Conservation (phyloP, 2,113 vertebrate genomes). For the Dryoscopus gambensis region DNA sequence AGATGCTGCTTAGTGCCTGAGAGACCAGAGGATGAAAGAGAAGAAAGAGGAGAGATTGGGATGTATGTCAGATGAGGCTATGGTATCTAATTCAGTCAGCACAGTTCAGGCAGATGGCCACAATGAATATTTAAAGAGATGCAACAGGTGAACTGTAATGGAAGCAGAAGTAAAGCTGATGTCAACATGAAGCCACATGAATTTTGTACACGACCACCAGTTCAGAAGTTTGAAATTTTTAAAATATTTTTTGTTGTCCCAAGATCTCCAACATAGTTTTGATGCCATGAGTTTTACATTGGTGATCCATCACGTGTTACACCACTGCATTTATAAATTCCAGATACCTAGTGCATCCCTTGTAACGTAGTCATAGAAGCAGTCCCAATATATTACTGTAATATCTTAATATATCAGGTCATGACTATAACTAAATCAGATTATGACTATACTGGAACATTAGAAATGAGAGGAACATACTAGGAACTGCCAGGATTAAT, state of each 20-base stretch:
- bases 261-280: neutral
- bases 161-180: neutral
- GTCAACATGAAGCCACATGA: neutral
- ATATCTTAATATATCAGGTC: neutral
- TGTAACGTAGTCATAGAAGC: neutral
- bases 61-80: neutral
- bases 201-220: neutral
- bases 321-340: neutral
- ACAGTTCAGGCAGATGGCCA: neutral
- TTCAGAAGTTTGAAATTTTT: neutral
- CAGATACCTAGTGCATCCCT: neutral
- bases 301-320: neutral
- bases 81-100: neutral
- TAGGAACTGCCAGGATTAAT: neutral
- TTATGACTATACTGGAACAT: neutral
- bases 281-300: neutral
- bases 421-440: neutral
- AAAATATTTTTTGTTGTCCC: neutral
- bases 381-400: neutral
- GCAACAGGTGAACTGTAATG: neutral
- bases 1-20: neutral
- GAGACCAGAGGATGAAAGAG: neutral
- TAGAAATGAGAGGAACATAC: neutral
- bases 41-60: neutral
- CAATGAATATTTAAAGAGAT: constrained; percentile 23